A percentile compares a stretch with the other conserved stretches of the same genome.
Evolutionary conservation across 2,113 vertebrate genomes (phyloP).

Genomic region (Cathartes aura): DNA sequence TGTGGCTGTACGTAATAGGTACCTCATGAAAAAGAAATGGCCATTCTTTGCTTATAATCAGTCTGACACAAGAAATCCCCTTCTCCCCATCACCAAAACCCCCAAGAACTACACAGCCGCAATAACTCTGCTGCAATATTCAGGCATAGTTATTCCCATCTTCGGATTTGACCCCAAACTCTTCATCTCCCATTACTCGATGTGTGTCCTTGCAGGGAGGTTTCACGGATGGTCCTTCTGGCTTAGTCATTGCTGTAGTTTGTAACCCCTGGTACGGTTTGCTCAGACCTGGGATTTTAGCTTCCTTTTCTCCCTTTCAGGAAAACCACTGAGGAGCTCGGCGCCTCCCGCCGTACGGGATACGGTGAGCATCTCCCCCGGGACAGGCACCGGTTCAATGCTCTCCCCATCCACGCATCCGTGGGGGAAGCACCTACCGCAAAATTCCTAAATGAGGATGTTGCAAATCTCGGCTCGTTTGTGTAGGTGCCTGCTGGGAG

Average conservation of each 20-base stretch:
- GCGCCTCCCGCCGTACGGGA: fast-evolving
- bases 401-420: fast-evolving
- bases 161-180: neutral
- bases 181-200: fast-evolving
- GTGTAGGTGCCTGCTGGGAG: neutral
- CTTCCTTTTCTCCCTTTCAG: slow-evolving; percentile 10
- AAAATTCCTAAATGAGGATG: neutral
- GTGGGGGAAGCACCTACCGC: fast-evolving
- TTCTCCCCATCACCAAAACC: neutral
- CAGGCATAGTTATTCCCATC: fast-evolving
- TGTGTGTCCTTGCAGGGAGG: fast-evolving
- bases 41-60: neutral
- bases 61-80: neutral
- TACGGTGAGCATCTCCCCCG: neutral
- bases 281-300: neutral
- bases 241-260: neutral
- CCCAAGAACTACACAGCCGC: neutral
- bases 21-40: neutral
- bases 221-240: neutral
- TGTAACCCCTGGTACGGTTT: neutral
- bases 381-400: neutral
- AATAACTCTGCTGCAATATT: neutral
- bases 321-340: neutral
- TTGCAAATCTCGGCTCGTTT: neutral
- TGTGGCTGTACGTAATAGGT: neutral